These are phyloP conservation scores for Gymnocephalus cernua DNA, from an alignment of 2,113 vertebrate species.

Conservation along the genomic window DNA sequence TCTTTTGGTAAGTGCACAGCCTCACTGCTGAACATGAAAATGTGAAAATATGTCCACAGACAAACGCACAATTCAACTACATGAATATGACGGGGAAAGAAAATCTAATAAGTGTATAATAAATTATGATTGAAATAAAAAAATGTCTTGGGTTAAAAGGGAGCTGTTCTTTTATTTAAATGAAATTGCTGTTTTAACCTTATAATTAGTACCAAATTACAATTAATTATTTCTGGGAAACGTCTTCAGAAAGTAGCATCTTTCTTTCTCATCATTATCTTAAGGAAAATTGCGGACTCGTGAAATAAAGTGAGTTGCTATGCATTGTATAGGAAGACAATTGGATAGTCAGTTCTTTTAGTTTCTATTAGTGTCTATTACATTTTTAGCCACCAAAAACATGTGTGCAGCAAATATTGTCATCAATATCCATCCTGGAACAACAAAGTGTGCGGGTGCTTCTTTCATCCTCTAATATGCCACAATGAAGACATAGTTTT, in stretches of 20 bases:
- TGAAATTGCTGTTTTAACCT: background rate
- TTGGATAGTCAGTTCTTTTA: background rate
- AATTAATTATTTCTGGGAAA: background rate
- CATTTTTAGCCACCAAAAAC: constrained; percentile 11
- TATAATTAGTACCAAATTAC: background rate
- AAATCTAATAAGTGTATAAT: background rate
- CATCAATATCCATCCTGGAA: constrained; percentile 39
- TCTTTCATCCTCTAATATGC: constrained; percentile 32
- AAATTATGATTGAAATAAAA: background rate
- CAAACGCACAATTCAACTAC: background rate
- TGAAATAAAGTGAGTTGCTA: background rate
- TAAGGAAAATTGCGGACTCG: background rate
- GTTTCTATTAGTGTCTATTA: background rate
- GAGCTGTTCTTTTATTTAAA: background rate
- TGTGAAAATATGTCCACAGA: background rate
- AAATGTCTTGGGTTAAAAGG: background rate
- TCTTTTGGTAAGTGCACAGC: background rate
- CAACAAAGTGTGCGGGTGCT: constrained; percentile 35
- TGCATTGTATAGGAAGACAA: background rate
- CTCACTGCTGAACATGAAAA: background rate
- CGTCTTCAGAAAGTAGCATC: too few relatives aligned
- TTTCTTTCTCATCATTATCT: too few relatives aligned
- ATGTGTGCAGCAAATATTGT: constrained; percentile 13
- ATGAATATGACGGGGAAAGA: background rate
- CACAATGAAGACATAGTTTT: constrained; percentile 55